These are phyloP conservation scores for Odontesthes bonariensis DNA, from an alignment of 2,113 vertebrate species.

Conservation along the genomic window DNA sequence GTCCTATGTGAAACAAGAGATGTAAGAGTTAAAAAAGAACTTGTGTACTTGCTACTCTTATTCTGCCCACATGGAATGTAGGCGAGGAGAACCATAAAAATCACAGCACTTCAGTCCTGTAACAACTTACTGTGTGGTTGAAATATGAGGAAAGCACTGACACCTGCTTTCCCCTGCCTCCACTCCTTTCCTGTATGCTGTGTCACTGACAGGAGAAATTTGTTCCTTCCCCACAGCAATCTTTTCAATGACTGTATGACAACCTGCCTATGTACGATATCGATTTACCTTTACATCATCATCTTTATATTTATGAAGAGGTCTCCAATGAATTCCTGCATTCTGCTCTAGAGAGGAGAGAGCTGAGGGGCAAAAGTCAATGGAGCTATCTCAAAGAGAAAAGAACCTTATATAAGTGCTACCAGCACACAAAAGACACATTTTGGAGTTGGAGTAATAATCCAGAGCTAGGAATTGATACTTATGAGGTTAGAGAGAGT, in stretches of 20 bases:
- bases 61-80: background rate
- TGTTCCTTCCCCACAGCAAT: slow-evolving; percentile 48
- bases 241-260: slow-evolving; percentile 67
- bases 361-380: background rate
- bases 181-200: slow-evolving; percentile 12
- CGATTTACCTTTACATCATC: slow-evolving; percentile 55
- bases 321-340: slow-evolving; percentile 36
- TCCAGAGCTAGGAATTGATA: background rate
- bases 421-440: background rate
- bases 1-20: background rate
- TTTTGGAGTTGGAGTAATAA: background rate
- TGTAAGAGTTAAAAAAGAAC: background rate
- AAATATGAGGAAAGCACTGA: slow-evolving; percentile 36
- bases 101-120: background rate
- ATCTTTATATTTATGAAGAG: slow-evolving; percentile 53
- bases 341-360: slow-evolving; percentile 19
- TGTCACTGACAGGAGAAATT: slow-evolving; percentile 51
- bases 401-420: background rate
- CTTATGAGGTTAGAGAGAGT: background rate
- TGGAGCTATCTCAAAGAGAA: background rate
- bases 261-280: slow-evolving; percentile 56
- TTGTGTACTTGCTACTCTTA: background rate
- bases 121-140: background rate
- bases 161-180: slow-evolving; percentile 4
- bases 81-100: slow-evolving; percentile 6